A percentile compares a stretch with the other conserved stretches of the same genome.
Conservation (phyloP, 2,113 vertebrate genomes). For the Mystacornis crossleyi region DNA sequence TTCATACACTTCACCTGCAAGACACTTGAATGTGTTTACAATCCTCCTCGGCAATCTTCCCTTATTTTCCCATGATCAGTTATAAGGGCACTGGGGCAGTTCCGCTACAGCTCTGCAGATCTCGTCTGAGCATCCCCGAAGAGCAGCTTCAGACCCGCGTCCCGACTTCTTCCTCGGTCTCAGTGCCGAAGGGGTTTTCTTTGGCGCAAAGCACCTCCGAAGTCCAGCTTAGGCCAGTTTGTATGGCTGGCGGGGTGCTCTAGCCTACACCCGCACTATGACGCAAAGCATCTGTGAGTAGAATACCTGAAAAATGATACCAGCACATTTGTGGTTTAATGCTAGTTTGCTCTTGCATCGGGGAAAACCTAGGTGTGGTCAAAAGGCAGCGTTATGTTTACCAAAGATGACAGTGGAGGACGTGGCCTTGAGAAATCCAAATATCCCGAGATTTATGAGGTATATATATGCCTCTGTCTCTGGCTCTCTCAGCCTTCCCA, state of each 20-base stretch:
- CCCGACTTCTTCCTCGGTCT: neutral
- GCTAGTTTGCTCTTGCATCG: neutral
- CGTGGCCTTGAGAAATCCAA: neutral
- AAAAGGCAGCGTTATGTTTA: neutral
- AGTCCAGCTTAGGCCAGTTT: neutral
- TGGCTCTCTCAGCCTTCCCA: neutral
- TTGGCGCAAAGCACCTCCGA: neutral
- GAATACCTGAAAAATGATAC: neutral
- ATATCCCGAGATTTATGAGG: neutral
- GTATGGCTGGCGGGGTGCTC: neutral
- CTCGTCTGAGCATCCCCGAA: neutral
- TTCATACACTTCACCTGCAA: neutral
- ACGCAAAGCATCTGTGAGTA: neutral
- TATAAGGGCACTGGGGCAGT: neutral
- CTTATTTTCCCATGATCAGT: neutral
- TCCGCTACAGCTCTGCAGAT: neutral
- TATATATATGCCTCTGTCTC: neutral
- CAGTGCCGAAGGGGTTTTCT: neutral
- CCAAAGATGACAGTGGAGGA: neutral
- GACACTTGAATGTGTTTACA: neutral
- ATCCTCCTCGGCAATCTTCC: neutral
- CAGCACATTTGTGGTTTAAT: neutral
- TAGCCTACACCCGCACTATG: neutral
- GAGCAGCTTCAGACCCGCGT: neutral
- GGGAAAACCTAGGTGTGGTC: neutral